Evolutionary conservation across 1,140 invertebrate species (phyloP).

Genomic region (Agraylea sexmaculata): DNA sequence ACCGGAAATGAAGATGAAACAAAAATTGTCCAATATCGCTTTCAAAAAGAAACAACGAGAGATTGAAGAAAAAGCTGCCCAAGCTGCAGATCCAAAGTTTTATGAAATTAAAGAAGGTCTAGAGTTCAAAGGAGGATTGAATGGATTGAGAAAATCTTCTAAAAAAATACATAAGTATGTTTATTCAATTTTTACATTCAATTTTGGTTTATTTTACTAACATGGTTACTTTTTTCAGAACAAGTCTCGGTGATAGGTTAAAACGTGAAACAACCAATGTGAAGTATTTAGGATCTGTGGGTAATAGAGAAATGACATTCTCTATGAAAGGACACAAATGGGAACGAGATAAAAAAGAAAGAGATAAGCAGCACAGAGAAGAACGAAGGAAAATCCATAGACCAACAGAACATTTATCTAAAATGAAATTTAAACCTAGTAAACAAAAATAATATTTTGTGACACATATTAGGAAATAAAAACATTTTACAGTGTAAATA

Average conservation of each 20-base stretch:
- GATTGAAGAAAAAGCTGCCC: constrained; percentile 26
- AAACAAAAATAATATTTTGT: too few relatives aligned
- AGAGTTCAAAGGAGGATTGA: constrained; percentile 41
- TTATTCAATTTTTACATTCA: constrained; percentile 11
- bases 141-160: constrained; percentile 29
- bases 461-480: too few relatives aligned
- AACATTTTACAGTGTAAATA: constrained; percentile 2
- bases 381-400: constrained; percentile 61
- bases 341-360: constrained; percentile 41
- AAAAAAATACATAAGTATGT: constrained; percentile 40
- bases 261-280: constrained; percentile 42
- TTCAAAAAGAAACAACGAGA: constrained; percentile 31
- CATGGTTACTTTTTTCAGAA: constrained; percentile 34
- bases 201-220: constrained; percentile 11
- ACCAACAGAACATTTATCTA: constrained; percentile 39
- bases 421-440: constrained; percentile 19
- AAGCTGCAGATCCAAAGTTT: constrained; percentile 42
- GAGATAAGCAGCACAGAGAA: constrained; percentile 51
- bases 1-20: constrained; percentile 69
- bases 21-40: constrained; percentile 33
- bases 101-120: constrained; percentile 53
- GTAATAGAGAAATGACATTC: constrained; percentile 72
- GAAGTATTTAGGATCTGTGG: constrained; percentile 46
- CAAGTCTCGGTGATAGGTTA: constrained; percentile 59
- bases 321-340: constrained; percentile 36